Evolutionary conservation across 2,113 vertebrate species (phyloP), one percentile per base, ranked within the genome.

Genomic region (Notothenia coriiceps): DNA sequence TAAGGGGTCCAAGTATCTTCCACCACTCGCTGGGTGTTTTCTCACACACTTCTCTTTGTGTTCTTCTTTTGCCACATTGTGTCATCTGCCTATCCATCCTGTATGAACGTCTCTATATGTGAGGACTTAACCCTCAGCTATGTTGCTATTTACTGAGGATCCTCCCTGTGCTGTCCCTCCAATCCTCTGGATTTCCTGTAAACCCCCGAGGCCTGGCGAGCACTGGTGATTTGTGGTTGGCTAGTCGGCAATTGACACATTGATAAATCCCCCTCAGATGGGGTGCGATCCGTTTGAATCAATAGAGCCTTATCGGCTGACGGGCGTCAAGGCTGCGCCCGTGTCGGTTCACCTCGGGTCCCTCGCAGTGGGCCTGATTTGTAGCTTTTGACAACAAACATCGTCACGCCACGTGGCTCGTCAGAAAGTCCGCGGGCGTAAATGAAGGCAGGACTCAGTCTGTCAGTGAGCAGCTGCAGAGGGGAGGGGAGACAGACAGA

Each of bases 201-300:
- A 97, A 97, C 96, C 96, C 96, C 94, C 91, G 75, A 91, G 93
- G 94, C 88, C 94, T 60, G 91, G 91, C 92, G 89, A 10, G 43
- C 8, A 35, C 70, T 57, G 57, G 63, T 92, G 87, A 91, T 93
- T 91, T 91, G 91, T 87, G 77, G 88, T 85, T 54, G 70, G 65
- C 81, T 94, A 90, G 91, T 93, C 93, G 95, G 95, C 95, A 93
- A 96, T 94, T 95, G 96, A 96, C 96, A 95, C 96, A 93, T 96
- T 96, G 95, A 97, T 97, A 97, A 97, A 98, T 94, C 92, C 92
- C 97, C 93, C 93, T 95, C 94, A 96, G 96, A 97, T 96, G 94
- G 94, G 92, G 93, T 89, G 84, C 88, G 84, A 96, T 97, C 96
- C 94, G 91, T 96, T 95, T 95, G 96, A 98, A 98, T 98, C 96